Conservation (phyloP, 2,888 invertebrate genomes). For the Margaritifera margaritifera region DNA sequence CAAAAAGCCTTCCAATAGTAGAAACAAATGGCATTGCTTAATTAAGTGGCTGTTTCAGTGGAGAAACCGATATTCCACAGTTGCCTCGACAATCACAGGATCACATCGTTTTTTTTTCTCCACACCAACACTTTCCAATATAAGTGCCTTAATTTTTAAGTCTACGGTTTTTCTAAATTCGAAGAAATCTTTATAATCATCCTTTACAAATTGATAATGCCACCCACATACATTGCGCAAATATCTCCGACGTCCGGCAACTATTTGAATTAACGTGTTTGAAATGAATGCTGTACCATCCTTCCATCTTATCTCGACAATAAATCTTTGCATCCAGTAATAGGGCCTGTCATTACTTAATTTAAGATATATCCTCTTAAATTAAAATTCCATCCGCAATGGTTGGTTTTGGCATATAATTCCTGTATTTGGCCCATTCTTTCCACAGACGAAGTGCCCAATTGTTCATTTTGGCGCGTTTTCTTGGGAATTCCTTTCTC, state of each 20-base stretch:
- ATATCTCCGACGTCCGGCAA: too few relatives aligned
- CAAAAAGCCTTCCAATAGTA: constrained; percentile 12
- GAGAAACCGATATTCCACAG: constrained; percentile 3
- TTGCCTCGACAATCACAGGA: constrained; percentile 3
- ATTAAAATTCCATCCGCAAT: too few relatives aligned
- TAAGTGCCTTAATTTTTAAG: constrained; percentile 4
- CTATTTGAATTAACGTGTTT: constrained; percentile 2
- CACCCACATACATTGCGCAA: neutral
- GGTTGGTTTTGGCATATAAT: too few relatives aligned
- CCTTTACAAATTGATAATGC: neutral
- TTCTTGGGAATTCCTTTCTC: too few relatives aligned
- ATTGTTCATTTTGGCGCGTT: too few relatives aligned
- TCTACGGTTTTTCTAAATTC: constrained; percentile 6
- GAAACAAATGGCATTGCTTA: constrained; percentile 16
- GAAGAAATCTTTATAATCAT: neutral
- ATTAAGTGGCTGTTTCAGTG: too few relatives aligned
- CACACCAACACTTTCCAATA: neutral
- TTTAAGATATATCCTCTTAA: too few relatives aligned
- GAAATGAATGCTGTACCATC: constrained; percentile 7
- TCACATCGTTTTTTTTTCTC: neutral
- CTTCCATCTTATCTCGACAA: constrained; percentile 4
- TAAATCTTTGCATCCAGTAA: too few relatives aligned
- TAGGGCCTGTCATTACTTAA: too few relatives aligned
- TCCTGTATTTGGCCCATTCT: too few relatives aligned
- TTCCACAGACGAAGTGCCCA: too few relatives aligned